Evolutionary conservation across 1,140 invertebrate genomes (phyloP).

Genomic region (Calephelis nemesis): DNA sequence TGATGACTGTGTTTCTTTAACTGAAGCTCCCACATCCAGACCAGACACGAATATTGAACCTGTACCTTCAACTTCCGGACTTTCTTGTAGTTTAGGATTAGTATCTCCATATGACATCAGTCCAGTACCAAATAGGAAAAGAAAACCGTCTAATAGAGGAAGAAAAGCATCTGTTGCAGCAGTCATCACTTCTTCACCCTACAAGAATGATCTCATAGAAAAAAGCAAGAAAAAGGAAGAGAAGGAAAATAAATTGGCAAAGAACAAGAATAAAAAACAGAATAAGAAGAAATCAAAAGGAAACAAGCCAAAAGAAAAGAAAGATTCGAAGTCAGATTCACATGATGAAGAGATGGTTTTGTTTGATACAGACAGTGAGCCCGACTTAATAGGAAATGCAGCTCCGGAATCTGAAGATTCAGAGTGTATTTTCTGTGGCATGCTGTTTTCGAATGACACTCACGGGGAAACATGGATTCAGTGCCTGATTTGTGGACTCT

Average conservation of each 20-base stretch:
- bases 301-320: too few relatives aligned
- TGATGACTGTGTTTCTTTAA: slow-evolving; percentile 22
- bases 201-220: neutral
- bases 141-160: slow-evolving; percentile 21
- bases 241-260: too few relatives aligned
- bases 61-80: slow-evolving; percentile 30
- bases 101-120: slow-evolving; percentile 37
- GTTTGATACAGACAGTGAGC: slow-evolving; percentile 31
- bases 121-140: slow-evolving; percentile 34
- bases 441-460: slow-evolving; percentile 29
- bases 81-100: slow-evolving; percentile 32
- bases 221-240: too few relatives aligned
- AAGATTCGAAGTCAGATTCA: too few relatives aligned
- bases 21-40: slow-evolving; percentile 23
- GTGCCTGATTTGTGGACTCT: slow-evolving; percentile 33
- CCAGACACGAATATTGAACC: slow-evolving; percentile 25
- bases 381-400: slow-evolving; percentile 9
- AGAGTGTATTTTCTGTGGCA: slow-evolving; percentile 33
- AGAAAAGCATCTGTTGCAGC: neutral
- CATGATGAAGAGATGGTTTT: too few relatives aligned
- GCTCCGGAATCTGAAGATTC: slow-evolving; percentile 32
- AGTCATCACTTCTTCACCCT: slow-evolving; percentile 27
- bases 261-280: too few relatives aligned
- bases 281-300: too few relatives aligned
- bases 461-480: slow-evolving; percentile 34